Evolutionary conservation across 2,113 vertebrate genomes (phyloP), one percentile per base, ranked within the genome.

Genomic region (Gopherus flavomarginatus): DNA sequence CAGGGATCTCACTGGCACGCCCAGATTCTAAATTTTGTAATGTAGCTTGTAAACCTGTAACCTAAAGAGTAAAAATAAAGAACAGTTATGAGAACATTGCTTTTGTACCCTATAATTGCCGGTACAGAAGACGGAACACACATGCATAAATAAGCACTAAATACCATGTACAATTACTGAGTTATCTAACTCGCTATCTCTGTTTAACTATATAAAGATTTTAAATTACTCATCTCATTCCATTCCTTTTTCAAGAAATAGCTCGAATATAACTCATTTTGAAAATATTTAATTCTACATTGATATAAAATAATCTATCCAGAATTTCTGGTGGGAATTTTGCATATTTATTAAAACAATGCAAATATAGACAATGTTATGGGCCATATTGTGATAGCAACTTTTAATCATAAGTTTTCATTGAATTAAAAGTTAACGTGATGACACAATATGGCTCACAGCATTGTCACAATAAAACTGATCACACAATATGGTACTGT

Each of bases 11-110:
- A 79, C 84, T n/a, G 57, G 8, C 59, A 57, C 8, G 35, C 22
- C 79, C 92, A 0, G 54, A 88, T n/a, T 98, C 95, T 29, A 97
- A 14, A 22, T 52, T 95, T 78, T 65, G 92, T 21, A 98, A 57
- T 0, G 93, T 88, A 80, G 97, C 94, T 75, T 98, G 96, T 90
- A 98, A 96, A 53, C 90, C 96, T 94, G 91, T 96, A 91, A 97
- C 91, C 97, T 99, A 81, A 86, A 95, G 93, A 92, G 72, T 42
- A 90, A 92, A 83, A 56, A 22, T 47, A 8, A 95, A 87, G 5
- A 59, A 10, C 2, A 84, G 3, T n/a, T 42, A 35, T 38, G 11
- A 92, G 53, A 81, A 91, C 1, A 24, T 47, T 49, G 17, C 2
- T 87, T 94, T 50, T 52, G 22, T 94, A 75, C 52, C 12, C 14